Conservation (phyloP, 2,888 invertebrate genomes). For the Metopia argyrocephala region DNA sequence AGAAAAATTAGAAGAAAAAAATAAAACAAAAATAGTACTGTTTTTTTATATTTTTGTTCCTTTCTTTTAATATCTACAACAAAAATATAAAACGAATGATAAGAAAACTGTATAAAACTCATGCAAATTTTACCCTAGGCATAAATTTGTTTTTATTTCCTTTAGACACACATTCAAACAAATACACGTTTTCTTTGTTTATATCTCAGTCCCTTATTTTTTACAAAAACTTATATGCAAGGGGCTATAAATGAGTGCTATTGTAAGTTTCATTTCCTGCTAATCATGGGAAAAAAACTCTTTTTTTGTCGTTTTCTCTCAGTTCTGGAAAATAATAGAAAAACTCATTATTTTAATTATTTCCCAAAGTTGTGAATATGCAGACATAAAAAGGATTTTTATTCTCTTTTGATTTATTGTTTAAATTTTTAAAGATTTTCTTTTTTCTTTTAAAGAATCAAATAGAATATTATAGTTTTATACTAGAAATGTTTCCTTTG, state of each 20-base stretch:
- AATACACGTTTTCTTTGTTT: too few relatives aligned
- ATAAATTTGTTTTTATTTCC: conserved; percentile 55
- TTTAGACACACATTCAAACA: not conserved
- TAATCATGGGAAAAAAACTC: not conserved
- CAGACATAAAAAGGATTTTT: not conserved
- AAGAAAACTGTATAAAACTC: conserved; percentile 17
- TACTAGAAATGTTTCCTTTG: not conserved
- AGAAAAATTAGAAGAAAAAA: too few relatives aligned
- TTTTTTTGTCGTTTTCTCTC: not conserved
- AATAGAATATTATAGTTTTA: not conserved
- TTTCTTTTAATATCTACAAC: not conserved
- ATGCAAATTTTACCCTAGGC: conserved; percentile 58
- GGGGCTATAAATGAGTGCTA: too few relatives aligned
- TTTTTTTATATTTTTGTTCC: not conserved
- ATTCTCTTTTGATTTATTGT: not conserved
- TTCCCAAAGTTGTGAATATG: conserved; percentile 12
- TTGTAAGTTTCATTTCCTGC: not conserved
- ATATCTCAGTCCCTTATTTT: not conserved
- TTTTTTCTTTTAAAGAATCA: not conserved
- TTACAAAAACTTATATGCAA: not conserved
- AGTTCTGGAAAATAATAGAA: conserved; percentile 11
- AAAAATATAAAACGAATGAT: not conserved
- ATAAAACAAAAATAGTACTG: not conserved
- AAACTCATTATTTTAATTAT: conserved; percentile 46
- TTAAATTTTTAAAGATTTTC: not conserved